A percentile compares a stretch with the other conserved stretches of the same genome.
Conservation (phyloP, 2,888 invertebrate genomes). For the Penaeus monodon region DNA sequence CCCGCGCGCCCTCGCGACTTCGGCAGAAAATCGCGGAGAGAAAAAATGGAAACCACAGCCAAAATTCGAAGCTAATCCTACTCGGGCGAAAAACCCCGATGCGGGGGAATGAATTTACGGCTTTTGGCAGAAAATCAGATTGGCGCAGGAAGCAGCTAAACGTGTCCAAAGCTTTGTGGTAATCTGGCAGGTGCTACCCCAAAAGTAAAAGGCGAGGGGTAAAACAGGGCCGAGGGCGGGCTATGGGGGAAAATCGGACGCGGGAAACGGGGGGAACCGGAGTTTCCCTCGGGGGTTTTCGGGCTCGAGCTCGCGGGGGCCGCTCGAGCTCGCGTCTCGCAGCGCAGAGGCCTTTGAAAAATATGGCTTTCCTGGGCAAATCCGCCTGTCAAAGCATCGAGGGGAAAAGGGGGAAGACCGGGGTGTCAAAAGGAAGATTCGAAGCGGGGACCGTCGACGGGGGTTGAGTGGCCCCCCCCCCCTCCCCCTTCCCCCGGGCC, state of each 20-base stretch:
- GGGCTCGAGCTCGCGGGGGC: background rate
- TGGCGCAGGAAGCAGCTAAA: constrained; percentile 34
- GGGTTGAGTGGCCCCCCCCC: too few species aligned
- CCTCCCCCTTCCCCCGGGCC: background rate
- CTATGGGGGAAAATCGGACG: background rate
- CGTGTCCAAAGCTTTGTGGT: constrained; percentile 35
- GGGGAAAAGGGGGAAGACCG: too few species aligned
- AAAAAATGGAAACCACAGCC: background rate
- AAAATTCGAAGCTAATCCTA: constrained; percentile 24
- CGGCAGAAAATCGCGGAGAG: background rate
- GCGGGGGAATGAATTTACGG: constrained; percentile 38
- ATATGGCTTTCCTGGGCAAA: background rate
- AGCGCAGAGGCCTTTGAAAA: background rate
- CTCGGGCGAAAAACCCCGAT: background rate
- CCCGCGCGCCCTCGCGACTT: too few species aligned
- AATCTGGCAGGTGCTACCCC: constrained; percentile 18
- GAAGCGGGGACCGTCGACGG: too few species aligned
- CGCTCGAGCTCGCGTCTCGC: background rate
- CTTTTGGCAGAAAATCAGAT: constrained; percentile 38
- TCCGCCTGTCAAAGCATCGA: too few species aligned
- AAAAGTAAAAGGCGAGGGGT: constrained; percentile 40
- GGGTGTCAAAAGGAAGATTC: too few species aligned
- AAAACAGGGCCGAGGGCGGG: constrained; percentile 31
- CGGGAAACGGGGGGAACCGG: background rate
- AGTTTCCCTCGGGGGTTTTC: background rate